Evolutionary conservation across 2,888 invertebrate species (phyloP).

Genomic region (Orthonychiurus folsomi): DNA sequence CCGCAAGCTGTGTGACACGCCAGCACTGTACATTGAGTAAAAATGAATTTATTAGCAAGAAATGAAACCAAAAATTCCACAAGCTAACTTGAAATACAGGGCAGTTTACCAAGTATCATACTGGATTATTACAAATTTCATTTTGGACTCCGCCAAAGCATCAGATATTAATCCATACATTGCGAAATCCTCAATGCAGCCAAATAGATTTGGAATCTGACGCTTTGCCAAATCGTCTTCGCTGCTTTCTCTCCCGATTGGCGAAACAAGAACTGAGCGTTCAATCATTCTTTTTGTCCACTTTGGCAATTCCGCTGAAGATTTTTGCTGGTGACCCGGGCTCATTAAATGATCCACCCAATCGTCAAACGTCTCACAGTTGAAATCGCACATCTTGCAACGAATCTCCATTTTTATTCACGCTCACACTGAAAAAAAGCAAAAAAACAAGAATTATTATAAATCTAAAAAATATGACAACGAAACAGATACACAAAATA

Average conservation of each 20-base stretch:
- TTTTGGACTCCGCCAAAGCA: neutral
- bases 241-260: too few relatives aligned
- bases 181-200: neutral
- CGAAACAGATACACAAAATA: neutral
- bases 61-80: neutral
- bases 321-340: neutral
- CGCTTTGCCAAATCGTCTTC: too few relatives aligned
- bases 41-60: neutral
- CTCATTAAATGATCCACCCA: neutral
- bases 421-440: neutral
- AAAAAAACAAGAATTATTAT: neutral
- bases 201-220: neutral
- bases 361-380: neutral
- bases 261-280: neutral
- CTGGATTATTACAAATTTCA: neutral
- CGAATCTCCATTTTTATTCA: neutral
- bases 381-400: neutral
- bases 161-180: neutral
- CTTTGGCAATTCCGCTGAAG: neutral
- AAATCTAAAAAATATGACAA: neutral
- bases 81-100: neutral
- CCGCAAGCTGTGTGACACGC: too few relatives aligned
- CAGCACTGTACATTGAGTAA: too few relatives aligned
- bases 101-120: neutral
- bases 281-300: neutral